Conservation (phyloP, 2,888 invertebrate species). For the Gortyna flavago region DNA sequence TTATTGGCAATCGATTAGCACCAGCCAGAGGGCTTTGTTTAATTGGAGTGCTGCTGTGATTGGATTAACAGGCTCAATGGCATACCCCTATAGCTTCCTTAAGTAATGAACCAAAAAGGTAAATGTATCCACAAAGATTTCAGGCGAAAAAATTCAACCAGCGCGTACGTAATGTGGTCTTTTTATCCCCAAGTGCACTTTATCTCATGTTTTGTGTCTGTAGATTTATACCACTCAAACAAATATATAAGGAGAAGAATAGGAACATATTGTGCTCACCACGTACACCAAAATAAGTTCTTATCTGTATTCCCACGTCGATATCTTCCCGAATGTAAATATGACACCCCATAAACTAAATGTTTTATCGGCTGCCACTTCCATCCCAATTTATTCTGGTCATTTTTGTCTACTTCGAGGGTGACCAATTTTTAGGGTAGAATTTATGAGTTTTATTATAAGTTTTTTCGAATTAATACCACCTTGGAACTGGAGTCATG, state of each 20-base stretch:
- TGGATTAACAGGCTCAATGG: constrained; percentile 78
- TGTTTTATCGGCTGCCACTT: constrained; percentile 89
- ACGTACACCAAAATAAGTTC: constrained; percentile 72
- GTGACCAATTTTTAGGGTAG: constrained; percentile 88
- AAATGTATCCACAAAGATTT: constrained; percentile 65
- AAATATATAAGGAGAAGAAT: constrained; percentile 61
- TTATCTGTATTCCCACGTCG: constrained; percentile 85
- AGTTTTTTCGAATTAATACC: constrained; percentile 80
- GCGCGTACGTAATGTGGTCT: constrained; percentile 45
- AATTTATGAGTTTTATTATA: constrained; percentile 85
- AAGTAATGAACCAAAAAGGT: constrained; percentile 74
- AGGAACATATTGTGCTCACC: constrained; percentile 72
- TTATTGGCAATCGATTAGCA: constrained; percentile 85
- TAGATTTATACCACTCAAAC: constrained; percentile 54
- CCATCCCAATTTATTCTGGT: constrained; percentile 90
- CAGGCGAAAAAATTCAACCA: constrained; percentile 49
- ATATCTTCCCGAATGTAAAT: constrained; percentile 88
- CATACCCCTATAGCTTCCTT: constrained; percentile 70
- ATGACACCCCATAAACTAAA: constrained; percentile 90
- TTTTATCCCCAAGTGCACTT: constrained; percentile 44
- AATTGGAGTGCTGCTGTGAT: constrained; percentile 85
- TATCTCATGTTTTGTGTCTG: constrained; percentile 40
- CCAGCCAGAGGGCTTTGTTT: constrained; percentile 82
- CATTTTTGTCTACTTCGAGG: constrained; percentile 88
- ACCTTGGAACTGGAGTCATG: constrained; percentile 73